phyloP scores from a whole-genome alignment of 2,113 vertebrate species.

The Cisticola juncidis region DNA sequence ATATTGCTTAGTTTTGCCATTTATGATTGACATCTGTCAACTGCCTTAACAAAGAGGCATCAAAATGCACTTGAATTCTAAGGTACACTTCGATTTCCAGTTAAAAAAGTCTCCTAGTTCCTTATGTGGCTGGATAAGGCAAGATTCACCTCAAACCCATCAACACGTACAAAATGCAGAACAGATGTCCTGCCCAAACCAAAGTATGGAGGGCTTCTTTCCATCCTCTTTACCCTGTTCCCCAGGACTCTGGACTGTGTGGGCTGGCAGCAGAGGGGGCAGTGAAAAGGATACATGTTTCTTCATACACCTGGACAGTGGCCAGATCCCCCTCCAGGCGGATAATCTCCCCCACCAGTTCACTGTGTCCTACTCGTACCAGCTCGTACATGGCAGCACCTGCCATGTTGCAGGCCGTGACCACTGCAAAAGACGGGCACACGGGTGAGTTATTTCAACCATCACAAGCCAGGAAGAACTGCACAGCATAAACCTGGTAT shows the following conservation, averaged over 20 bases:
- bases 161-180: neutral
- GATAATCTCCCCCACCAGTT: slow-evolving; percentile 97
- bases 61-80: neutral
- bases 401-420: slow-evolving; percentile 92
- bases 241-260: rapidly evolving
- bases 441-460: neutral
- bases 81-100: neutral
- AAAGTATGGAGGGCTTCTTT: neutral
- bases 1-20: neutral
- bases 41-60: neutral
- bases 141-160: neutral
- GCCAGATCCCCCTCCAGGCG: slow-evolving; percentile 96
- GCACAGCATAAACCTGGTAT: neutral
- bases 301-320: slow-evolving; percentile 98
- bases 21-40: neutral
- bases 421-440: slow-evolving; percentile 77
- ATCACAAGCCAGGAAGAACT: neutral
- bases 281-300: slow-evolving; percentile 94
- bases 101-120: rapidly evolving
- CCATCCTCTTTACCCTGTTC: neutral
- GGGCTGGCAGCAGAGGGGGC: neutral
- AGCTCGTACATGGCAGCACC: slow-evolving; percentile 99
- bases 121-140: neutral
- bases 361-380: slow-evolving; percentile 94
- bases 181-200: neutral